A percentile compares a stretch with the other conserved stretches of the same genome.
Conservation (phyloP, 2,888 invertebrate species). For the Diaperis boleti region DNA sequence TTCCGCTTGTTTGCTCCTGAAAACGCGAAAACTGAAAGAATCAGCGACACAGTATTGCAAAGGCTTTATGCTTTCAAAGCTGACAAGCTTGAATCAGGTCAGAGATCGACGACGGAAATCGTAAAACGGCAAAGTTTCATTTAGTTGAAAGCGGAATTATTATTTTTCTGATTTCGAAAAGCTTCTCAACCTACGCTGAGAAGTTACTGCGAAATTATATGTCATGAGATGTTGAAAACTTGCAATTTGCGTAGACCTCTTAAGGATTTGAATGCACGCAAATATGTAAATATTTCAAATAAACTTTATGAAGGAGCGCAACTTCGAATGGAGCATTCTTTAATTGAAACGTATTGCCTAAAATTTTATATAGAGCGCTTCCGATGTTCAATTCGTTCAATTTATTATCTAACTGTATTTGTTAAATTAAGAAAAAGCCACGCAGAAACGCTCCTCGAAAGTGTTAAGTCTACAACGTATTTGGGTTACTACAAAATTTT, state of each 20-base stretch:
- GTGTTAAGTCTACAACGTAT: too few species aligned
- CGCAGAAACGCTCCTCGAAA: too few species aligned
- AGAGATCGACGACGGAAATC: conserved; percentile 5
- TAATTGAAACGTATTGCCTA: too few species aligned
- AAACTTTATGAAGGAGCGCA: too few species aligned
- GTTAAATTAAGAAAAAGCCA: too few species aligned
- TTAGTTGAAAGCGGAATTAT: conserved; percentile 26
- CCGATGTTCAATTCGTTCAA: too few species aligned
- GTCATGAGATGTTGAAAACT: conserved; percentile 5
- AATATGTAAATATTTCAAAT: not conserved
- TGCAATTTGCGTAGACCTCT: conserved; percentile 1
- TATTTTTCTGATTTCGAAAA: conserved; percentile 22
- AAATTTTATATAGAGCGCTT: too few species aligned
- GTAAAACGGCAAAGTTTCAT: conserved; percentile 21
- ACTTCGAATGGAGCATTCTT: too few species aligned
- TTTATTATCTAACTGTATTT: too few species aligned
- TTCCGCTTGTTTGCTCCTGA: conserved; percentile 5
- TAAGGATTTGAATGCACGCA: conserved; percentile 3
- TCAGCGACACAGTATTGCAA: conserved; percentile 13
- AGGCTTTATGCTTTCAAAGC: conserved; percentile 5
- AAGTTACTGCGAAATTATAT: not conserved
- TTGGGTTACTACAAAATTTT: too few species aligned
- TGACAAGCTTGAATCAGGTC: conserved; percentile 16
- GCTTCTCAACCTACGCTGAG: not conserved
- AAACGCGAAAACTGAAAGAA: conserved; percentile 12